Evolutionary conservation across 2,797 vertebrate species (phyloP).

Genomic region (Phylloscopus collybita): DNA sequence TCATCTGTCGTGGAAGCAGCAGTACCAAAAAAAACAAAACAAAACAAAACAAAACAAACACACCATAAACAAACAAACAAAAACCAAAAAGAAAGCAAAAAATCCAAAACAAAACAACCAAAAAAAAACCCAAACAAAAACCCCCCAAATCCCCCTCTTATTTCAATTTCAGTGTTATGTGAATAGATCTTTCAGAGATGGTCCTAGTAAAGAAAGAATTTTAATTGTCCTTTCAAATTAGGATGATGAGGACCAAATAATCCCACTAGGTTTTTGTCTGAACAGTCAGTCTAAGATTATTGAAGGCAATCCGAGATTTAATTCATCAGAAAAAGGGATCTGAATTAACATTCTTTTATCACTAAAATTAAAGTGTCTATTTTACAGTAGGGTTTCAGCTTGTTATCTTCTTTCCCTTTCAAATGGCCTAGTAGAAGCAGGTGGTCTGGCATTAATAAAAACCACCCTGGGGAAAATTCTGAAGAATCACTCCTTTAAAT

Average conservation of each 20-base stretch:
- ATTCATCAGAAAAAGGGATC: not conserved
- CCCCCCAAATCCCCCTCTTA: not conserved
- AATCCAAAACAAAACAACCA: too few species aligned
- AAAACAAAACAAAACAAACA: too few species aligned
- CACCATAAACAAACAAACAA: too few species aligned
- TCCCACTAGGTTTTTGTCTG: not conserved
- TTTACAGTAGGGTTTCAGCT: slow-evolving; percentile 36
- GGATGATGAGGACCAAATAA: not conserved
- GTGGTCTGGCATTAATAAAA: slow-evolving; percentile 36
- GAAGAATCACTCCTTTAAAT: slow-evolving; percentile 36
- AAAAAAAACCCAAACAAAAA: too few species aligned
- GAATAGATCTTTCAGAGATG: not conserved
- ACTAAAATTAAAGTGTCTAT: slow-evolving; percentile 34
- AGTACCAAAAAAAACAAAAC: not conserved
- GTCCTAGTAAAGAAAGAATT: not conserved
- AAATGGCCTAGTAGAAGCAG: not conserved
- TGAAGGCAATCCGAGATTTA: not conserved
- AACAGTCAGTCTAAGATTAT: not conserved
- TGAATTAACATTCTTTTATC: slow-evolving; percentile 22
- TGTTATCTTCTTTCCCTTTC: slow-evolving; percentile 20
- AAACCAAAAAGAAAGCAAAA: too few species aligned
- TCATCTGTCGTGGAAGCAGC: not conserved
- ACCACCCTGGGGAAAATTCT: slow-evolving; percentile 17
- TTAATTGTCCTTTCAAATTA: slow-evolving; percentile 7
- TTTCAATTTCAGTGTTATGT: not conserved